Evolutionary conservation across 2,797 vertebrate genomes (phyloP).

Genomic region (Synaphobranchus kaupii): DNA sequence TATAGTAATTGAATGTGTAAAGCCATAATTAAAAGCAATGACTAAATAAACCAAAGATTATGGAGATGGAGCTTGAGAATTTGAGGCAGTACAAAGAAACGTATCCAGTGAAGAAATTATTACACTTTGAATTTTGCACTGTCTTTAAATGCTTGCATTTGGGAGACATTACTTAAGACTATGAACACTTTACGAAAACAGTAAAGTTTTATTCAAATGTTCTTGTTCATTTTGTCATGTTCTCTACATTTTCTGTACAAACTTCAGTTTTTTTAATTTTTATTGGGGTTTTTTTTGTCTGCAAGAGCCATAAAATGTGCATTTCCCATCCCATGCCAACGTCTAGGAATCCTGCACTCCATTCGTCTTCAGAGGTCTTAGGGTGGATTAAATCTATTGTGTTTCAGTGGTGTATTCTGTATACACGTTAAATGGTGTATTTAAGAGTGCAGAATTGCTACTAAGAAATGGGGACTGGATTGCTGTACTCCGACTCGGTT

Average conservation of each 20-base stretch:
- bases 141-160: background rate
- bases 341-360: conserved; percentile 25
- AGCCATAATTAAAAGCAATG: conserved; percentile 50
- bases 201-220: background rate
- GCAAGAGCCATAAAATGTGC: background rate
- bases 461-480: conserved; percentile 18
- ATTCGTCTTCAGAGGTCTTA: background rate
- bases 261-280: background rate
- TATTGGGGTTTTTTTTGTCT: background rate
- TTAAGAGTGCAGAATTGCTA: conserved; percentile 33
- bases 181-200: conserved; percentile 13
- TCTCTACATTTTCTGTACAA: background rate
- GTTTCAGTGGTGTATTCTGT: background rate
- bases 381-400: conserved; percentile 1
- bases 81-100: conserved; percentile 2
- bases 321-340: background rate
- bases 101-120: background rate
- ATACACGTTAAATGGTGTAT: conserved; percentile 6
- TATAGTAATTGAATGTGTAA: conserved; percentile 36
- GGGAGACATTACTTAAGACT: background rate
- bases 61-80: background rate
- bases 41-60: conserved; percentile 54
- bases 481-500: conserved; percentile 5
- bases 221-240: background rate
- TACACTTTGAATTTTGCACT: conserved; percentile 2